Evolutionary conservation across 2,113 vertebrate species (phyloP), one percentile per base, ranked within the genome.

Genomic region (Calypte anna): DNA sequence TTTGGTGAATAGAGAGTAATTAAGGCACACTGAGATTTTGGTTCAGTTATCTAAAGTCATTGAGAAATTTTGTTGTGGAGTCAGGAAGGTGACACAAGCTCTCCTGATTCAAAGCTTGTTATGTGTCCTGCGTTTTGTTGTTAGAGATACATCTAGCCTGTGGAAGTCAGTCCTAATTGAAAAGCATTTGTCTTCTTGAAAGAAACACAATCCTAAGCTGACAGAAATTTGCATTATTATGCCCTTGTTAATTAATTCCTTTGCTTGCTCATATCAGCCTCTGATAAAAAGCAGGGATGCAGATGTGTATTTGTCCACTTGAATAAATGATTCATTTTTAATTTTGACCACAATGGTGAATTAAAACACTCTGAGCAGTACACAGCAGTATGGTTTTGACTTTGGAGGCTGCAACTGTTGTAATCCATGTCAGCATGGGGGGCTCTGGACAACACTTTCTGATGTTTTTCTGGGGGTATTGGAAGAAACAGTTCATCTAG

Each of bases 241-340:
- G 72, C 82, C 67, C 62, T 81, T 97, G 95, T 94, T 97, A 97
- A 95, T 94, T 66, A 91, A 92, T 87, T 90, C 31, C 44, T 85
- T 91, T 27, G 3, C 80, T 76, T 82, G 44, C 82, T 90, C 30
- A 3, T 82, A 81, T 59, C 50, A 76, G n/a, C 84, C 50, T 88
- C 67, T 93, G 69, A 93, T 67, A 82, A 94, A 93, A 96, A 80
- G 43, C 73, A 68, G 30, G 20, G 31, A 44, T 94, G 91, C 67
- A 50, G 28, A 54, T 63, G 36, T 73, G 5, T 76, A 36, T 93
- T 89, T 90, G 48, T 43, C 54, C 31, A 40, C 80, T 86, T 84
- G 67, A 86, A 66, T 92, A 94, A 94, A 89, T 64, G 86, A 51
- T 88, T 92, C 7, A 38, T 94, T 94, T 90, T 89, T 36, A 61